Evolutionary conservation across 1,140 invertebrate species (phyloP).

Genomic region (Drosophila teissieri): DNA sequence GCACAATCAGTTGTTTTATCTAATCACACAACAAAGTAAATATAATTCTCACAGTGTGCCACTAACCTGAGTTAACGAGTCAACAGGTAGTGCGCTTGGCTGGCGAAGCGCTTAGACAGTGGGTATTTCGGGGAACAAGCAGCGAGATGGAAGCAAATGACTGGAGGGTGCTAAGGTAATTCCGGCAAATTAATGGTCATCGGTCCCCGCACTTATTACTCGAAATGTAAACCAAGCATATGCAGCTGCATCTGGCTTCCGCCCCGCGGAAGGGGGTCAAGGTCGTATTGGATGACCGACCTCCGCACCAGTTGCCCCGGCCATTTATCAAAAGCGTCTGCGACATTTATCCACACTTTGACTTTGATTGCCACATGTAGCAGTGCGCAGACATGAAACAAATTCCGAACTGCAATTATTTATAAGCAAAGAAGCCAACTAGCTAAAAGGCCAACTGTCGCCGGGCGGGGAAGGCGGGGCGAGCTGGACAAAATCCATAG

Average conservation of each 20-base stretch:
- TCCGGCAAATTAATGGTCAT: conserved; percentile 59
- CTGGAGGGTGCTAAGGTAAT: conserved; percentile 25
- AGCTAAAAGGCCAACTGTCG: conserved; percentile 65
- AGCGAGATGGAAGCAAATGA: background rate
- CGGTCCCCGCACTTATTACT: conserved; percentile 60
- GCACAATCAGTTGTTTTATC: background rate
- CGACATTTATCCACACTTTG: conserved; percentile 57
- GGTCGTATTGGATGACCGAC: conserved; percentile 41
- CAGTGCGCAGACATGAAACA: conserved; percentile 58
- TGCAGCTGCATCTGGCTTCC: conserved; percentile 24
- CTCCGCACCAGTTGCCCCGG: conserved; percentile 41
- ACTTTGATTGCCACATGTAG: conserved; percentile 62
- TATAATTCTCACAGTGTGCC: background rate
- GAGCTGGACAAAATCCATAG: conserved; percentile 69
- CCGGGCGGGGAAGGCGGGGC: conserved; percentile 6
- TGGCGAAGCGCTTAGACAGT: conserved; percentile 45
- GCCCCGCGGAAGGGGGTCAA: conserved; percentile 53
- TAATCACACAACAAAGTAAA: background rate
- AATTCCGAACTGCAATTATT: conserved; percentile 63
- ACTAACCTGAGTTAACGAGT: conserved; percentile 58
- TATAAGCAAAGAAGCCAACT: conserved; percentile 69
- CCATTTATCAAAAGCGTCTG: conserved; percentile 67
- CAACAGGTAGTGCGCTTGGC: conserved; percentile 74
- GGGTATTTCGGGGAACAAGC: conserved; percentile 15
- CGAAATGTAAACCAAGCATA: conserved; percentile 50